These are phyloP conservation scores for Eristalis tenax DNA, from an alignment of 2,888 invertebrate genomes.

Conservation along the genomic window DNA sequence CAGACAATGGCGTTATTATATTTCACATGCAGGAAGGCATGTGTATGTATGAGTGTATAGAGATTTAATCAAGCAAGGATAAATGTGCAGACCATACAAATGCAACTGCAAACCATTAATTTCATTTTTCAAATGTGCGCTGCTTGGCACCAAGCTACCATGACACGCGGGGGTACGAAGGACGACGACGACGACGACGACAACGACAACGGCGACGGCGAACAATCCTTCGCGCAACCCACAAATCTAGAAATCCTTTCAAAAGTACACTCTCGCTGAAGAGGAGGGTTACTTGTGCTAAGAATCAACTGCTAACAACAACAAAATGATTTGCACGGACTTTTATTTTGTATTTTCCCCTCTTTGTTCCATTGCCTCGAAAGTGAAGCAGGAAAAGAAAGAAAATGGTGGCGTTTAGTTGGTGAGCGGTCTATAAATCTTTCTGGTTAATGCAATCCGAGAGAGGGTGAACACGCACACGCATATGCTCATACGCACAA, in stretches of 20 bases:
- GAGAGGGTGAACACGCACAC: slow-evolving; percentile 46
- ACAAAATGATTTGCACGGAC: slow-evolving; percentile 60
- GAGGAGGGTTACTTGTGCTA: slow-evolving; percentile 10
- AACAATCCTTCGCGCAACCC: slow-evolving; percentile 19
- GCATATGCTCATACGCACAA: background rate
- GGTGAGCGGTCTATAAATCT: slow-evolving; percentile 65
- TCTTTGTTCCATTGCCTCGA: background rate
- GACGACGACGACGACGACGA: slow-evolving; percentile 2
- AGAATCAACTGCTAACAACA: slow-evolving; percentile 50
- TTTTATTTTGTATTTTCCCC: slow-evolving; percentile 19
- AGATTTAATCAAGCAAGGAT: slow-evolving; percentile 69
- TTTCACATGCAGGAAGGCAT: background rate
- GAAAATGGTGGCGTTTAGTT: slow-evolving; percentile 57
- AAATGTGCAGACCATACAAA: slow-evolving; percentile 57
- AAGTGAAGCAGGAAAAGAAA: slow-evolving; percentile 36
- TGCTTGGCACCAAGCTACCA: slow-evolving; percentile 56
- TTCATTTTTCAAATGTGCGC: slow-evolving; percentile 60
- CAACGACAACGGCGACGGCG: background rate
- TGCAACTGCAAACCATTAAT: slow-evolving; percentile 71
- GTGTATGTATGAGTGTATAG: slow-evolving; percentile 34
- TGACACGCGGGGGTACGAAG: slow-evolving; percentile 27
- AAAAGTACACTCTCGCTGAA: slow-evolving; percentile 12
- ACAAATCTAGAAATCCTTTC: slow-evolving; percentile 45
- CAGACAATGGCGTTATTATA: slow-evolving; percentile 51
- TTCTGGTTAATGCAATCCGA: slow-evolving; percentile 39